Evolutionary conservation across 2,888 invertebrate species (phyloP).

Genomic region (Mallateleia sp.): DNA sequence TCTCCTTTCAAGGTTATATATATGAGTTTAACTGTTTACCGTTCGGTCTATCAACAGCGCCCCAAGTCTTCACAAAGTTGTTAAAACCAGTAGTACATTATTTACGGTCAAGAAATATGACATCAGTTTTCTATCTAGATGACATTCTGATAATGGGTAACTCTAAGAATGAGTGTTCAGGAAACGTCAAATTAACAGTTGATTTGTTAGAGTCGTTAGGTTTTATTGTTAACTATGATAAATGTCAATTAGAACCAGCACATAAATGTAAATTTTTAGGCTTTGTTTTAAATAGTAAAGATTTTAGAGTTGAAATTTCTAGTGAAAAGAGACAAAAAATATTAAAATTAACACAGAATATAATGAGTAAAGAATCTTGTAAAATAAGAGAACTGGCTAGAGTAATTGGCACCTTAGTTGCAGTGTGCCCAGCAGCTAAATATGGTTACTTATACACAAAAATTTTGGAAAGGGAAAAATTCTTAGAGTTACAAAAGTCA

Average conservation of each 20-base stretch:
- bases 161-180: background rate
- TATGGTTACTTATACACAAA: background rate
- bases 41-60: background rate
- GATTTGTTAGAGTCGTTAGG: background rate
- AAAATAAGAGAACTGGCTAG: background rate
- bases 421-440: background rate
- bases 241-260: background rate
- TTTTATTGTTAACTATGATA: background rate
- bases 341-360: background rate
- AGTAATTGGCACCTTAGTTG: background rate
- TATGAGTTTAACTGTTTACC: constrained; percentile 15
- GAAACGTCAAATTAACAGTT: background rate
- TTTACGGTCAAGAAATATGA: background rate
- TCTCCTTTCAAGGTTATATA: background rate
- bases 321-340: background rate
- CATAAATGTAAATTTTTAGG: background rate
- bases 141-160: background rate
- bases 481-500: constrained; percentile 55
- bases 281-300: background rate
- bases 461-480: background rate
- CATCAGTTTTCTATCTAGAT: background rate
- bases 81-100: background rate
- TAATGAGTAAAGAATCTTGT: background rate
- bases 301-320: background rate
- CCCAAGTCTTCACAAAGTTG: background rate